phyloP scores from a whole-genome alignment of 1,140 invertebrate species.

The Musca vetustissima region DNA sequence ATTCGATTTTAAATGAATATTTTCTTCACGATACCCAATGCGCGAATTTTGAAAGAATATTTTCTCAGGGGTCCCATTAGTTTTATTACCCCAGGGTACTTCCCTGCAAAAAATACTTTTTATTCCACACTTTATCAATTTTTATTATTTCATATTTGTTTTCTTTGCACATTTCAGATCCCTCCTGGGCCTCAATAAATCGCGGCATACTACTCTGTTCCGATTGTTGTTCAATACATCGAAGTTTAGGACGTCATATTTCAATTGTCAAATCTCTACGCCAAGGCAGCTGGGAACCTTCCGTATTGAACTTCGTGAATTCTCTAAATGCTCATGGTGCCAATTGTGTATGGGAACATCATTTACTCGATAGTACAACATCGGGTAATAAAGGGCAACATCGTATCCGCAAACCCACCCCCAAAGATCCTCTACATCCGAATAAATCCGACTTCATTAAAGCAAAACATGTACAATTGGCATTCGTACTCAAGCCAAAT shows the following conservation, averaged over 20 bases:
- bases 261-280: conserved; percentile 92
- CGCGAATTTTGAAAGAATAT: no score
- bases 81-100: no score
- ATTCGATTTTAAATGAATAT: no score
- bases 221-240: conserved; percentile 95
- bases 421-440: conserved; percentile 87
- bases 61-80: no score
- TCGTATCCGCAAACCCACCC: conserved; percentile 79
- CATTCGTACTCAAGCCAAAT: conserved; percentile 78
- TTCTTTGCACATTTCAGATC: no score
- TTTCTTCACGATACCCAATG: no score
- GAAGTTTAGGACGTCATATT: conserved; percentile 92
- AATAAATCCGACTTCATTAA: conserved; percentile 93
- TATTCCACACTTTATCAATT: no score
- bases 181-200: conserved; percentile 95
- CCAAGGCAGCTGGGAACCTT: conserved; percentile 84
- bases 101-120: no score
- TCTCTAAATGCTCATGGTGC: conserved; percentile 87
- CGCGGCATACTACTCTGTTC: conserved; percentile 92
- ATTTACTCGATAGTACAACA: conserved; percentile 76
- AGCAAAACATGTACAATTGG: conserved; percentile 87
- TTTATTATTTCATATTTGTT: no score
- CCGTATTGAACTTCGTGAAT: conserved; percentile 85
- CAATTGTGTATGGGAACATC: conserved; percentile 98
- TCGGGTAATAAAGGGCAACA: conserved; percentile 60